phyloP scores from a whole-genome alignment of 2,113 vertebrate species.

The Brevimyrus niger region DNA sequence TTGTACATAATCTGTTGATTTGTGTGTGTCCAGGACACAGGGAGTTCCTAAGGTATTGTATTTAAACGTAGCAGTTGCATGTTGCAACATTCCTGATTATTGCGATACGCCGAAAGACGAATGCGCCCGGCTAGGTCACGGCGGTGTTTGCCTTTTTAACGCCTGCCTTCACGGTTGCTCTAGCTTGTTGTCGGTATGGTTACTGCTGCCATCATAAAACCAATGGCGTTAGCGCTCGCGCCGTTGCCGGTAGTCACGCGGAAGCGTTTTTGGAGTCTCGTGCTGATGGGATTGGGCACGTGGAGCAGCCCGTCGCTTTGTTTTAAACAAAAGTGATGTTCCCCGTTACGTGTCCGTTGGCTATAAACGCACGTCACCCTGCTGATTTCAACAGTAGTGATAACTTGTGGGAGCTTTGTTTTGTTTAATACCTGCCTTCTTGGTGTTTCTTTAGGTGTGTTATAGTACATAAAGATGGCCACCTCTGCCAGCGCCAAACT shows the following conservation, averaged over 20 bases:
- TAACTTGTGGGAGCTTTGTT: background rate
- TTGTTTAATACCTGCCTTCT: too few species aligned
- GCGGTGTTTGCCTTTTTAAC: too few species aligned
- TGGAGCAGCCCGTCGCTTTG: background rate
- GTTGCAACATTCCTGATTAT: background rate
- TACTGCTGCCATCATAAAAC: background rate
- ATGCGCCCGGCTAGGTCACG: background rate
- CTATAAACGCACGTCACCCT: background rate
- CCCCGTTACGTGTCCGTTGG: background rate
- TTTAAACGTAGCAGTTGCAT: background rate
- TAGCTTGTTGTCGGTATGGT: background rate
- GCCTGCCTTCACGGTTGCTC: too few species aligned
- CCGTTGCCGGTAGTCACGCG: background rate
- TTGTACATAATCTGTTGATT: background rate
- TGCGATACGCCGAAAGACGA: background rate
- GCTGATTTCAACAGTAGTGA: background rate
- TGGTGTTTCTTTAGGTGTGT: conserved; percentile 40
- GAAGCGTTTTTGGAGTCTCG: background rate
- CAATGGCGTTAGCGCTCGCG: background rate
- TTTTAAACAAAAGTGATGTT: background rate
- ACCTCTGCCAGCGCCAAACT: conserved; percentile 78
- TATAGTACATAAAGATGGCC: conserved; percentile 69
- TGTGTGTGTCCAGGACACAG: background rate
- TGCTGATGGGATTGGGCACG: background rate
- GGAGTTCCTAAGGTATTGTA: background rate